Evolutionary conservation across 1,140 invertebrate genomes (phyloP).

Genomic region (Pseudomyrmex dendroicus): DNA sequence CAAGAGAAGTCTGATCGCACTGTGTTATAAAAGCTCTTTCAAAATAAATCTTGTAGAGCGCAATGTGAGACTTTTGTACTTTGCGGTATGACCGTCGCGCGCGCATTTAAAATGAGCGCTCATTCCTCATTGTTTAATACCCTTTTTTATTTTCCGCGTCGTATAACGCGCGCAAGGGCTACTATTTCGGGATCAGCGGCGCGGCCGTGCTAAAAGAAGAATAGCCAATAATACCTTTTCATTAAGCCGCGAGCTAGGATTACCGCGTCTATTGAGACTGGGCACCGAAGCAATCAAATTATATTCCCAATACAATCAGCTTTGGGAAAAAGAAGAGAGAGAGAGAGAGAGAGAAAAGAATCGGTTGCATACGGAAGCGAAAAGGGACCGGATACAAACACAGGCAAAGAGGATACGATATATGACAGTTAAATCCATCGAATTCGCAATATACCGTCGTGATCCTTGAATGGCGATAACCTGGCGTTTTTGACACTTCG

Average conservation of each 20-base stretch:
- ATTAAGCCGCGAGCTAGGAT: slow-evolving; percentile 77
- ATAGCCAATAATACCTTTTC: slow-evolving; percentile 82
- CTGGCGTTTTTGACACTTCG: not conserved
- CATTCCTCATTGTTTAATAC: slow-evolving; percentile 42
- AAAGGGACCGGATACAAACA: slow-evolving; percentile 45
- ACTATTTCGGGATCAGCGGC: slow-evolving; percentile 64
- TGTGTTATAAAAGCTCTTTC: slow-evolving; percentile 15
- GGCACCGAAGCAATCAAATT: slow-evolving; percentile 81
- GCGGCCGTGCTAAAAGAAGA: slow-evolving; percentile 67
- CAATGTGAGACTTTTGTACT: too few relatives aligned
- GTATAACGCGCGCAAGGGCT: slow-evolving; percentile 57
- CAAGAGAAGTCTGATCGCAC: slow-evolving; percentile 24
- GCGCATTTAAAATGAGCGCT: slow-evolving; percentile 37
- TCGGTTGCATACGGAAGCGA: slow-evolving; percentile 15
- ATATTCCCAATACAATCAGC: slow-evolving; percentile 83
- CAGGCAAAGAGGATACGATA: slow-evolving; percentile 55
- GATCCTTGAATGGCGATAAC: not conserved
- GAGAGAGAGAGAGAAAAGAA: not conserved
- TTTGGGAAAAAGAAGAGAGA: slow-evolving; percentile 72
- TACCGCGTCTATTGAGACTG: slow-evolving; percentile 75
- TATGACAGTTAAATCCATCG: slow-evolving; percentile 36
- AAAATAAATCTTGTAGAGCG: not conserved
- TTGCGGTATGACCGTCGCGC: not conserved
- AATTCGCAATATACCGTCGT: slow-evolving; percentile 25
- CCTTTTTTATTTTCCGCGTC: slow-evolving; percentile 32